Base-by-base conservation (phyloP, 2,888 invertebrate genomes). In the Nymphalis urticae region DNA sequence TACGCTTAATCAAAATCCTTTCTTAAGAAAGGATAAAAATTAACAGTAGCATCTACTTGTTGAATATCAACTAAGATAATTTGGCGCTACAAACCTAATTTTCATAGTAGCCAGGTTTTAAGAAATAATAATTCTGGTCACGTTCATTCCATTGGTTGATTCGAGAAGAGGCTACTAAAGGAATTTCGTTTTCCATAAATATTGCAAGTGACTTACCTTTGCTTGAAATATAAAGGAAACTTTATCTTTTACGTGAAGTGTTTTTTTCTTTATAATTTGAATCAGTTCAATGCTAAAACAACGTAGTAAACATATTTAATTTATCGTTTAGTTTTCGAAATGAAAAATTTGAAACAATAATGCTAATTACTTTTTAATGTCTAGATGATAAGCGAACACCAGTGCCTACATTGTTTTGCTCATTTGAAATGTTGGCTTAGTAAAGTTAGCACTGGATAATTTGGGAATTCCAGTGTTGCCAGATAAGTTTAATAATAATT, bases 91-190 rank as follows among this genome's bases (percentile, higher is more conserved):
- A 75, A 82, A 80, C 78, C 79, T 80, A 77, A 85, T 84, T 82
- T 84, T 82, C 76, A 80, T 79, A 82, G 76, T 78, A 80, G 77
- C 78, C 77, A 72, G 75, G 77, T 78, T 56, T 54, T 79, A 77
- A 74, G 73, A 71, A 72, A 70, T 64, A 70, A 69, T 62, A 68
- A 85, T 85, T 86, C 84, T 66, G 74, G 80, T 81, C 85, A 86
- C 86, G 86, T 84, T 76, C 81, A 79, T 76, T 82, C 83, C 85
- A 86, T 86, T 85, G 86, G 82, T 82, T 85, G 85, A 85, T 85
- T 87, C 83, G 82, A 82, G 82, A 85, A 84, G 84, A 80, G 80
- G 79, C 78, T 76, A 75, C 75, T 77, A 78, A 82, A 79, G 56
- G 61, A 66, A 63, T 58, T 58, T 58, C 42, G 58, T 58, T 42